A percentile compares a stretch with the other conserved stretches of the same genome.
Evolutionary conservation across 2,113 vertebrate species (phyloP).

Genomic region (Tyto alba): DNA sequence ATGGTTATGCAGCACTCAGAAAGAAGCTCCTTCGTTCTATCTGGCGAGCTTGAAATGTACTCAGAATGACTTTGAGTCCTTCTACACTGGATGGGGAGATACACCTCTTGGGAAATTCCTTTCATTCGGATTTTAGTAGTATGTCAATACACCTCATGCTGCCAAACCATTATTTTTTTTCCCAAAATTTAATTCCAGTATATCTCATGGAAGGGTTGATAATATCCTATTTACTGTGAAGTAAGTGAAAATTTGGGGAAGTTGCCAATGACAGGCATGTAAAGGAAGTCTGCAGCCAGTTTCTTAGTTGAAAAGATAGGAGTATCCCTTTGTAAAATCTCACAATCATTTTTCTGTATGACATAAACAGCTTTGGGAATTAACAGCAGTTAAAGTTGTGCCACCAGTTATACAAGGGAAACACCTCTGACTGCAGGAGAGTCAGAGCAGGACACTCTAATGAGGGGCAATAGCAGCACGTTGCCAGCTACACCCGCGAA

Average conservation of each 20-base stretch:
- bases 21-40: not conserved
- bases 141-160: not conserved
- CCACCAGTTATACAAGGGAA: not conserved
- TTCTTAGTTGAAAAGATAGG: not conserved
- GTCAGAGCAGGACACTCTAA: not conserved
- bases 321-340: not conserved
- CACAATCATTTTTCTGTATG: not conserved
- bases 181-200: not conserved
- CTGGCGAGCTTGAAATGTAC: not conserved
- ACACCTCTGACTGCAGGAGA: not conserved
- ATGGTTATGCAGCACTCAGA: not conserved
- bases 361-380: conserved; percentile 1
- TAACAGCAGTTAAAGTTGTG: conserved; percentile 8
- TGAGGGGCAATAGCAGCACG: not conserved
- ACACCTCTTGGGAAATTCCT: not conserved
- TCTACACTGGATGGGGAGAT: not conserved
- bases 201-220: not conserved
- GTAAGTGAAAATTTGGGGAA: not conserved
- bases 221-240: not conserved
- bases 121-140: not conserved
- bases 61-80: not conserved
- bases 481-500: not conserved
- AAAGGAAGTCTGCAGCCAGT: not conserved
- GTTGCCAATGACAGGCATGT: not conserved
- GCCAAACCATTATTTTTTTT: not conserved